Evolutionary conservation across 92 coral and sea anemone genomes (phyloP).

Genomic region (Chrysogorgia sp.): DNA sequence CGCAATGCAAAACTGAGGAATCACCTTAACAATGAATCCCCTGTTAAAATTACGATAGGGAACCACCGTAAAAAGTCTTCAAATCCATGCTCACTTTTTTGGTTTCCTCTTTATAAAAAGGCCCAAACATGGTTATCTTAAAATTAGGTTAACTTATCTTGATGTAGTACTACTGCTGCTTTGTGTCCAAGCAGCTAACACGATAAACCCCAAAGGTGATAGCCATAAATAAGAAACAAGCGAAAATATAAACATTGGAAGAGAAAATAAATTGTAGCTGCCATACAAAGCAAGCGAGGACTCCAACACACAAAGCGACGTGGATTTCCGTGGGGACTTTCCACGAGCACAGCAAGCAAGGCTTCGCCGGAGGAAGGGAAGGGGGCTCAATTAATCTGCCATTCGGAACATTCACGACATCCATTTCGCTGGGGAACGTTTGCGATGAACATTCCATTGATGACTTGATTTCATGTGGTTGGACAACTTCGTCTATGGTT

Average conservation of each 20-base stretch:
- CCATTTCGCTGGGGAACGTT: background rate
- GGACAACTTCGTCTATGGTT: background rate
- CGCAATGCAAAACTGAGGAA: no score
- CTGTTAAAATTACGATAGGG: no score
- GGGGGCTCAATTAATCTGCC: conserved; percentile 4
- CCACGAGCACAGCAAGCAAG: conserved; percentile 20
- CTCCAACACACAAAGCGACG: conserved; percentile 11
- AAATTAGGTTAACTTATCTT: no score
- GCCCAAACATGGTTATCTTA: no score
- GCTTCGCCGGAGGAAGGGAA: no score
- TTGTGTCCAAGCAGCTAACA: no score
- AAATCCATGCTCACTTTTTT: no score
- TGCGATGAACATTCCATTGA: background rate
- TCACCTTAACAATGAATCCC: no score
- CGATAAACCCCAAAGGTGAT: no score
- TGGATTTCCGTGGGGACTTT: conserved; percentile 12
- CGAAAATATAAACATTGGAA: background rate
- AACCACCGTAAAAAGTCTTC: no score
- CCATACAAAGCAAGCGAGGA: conserved; percentile 12
- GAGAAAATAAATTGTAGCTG: background rate
- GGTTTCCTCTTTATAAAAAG: no score
- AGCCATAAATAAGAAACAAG: background rate
- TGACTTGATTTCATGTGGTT: background rate
- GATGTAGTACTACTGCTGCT: no score
- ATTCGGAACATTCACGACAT: background rate